Evolutionary conservation across 2,113 vertebrate species (phyloP).

Genomic region (Falcunculus frontatus): DNA sequence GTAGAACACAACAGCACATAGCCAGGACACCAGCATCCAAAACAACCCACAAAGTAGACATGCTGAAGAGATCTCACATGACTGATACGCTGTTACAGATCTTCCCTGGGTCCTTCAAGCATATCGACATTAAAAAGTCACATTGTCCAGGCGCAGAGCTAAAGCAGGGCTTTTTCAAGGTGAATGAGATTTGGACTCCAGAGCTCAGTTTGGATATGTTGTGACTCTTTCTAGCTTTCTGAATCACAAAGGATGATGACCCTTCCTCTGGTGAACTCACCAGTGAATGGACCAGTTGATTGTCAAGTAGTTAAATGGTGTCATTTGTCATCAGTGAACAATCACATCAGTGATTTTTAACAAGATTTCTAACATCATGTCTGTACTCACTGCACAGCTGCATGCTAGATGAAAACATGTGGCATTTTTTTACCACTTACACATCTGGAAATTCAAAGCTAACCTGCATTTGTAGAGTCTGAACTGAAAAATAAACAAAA

Average conservation of each 20-base stretch:
- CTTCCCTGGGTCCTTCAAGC: background rate
- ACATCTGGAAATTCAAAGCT: constrained; percentile 37
- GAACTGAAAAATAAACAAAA: constrained; percentile 38
- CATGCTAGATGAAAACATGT: background rate
- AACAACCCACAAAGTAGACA: background rate
- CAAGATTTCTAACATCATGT: background rate
- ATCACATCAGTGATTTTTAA: background rate
- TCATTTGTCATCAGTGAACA: background rate
- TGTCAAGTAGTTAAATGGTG: background rate
- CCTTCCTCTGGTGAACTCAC: background rate
- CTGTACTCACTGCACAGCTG: background rate
- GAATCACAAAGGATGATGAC: background rate
- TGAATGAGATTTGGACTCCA: background rate
- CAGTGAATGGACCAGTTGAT: background rate
- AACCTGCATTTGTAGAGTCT: background rate
- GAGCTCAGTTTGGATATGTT: background rate
- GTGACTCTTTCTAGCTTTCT: background rate
- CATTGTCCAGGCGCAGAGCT: background rate
- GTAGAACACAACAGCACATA: background rate
- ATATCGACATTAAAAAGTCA: background rate
- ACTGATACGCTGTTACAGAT: background rate
- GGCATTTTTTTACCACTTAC: background rate
- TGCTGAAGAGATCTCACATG: background rate
- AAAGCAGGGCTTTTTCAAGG: background rate
- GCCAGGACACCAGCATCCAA: background rate